phyloP scores from a whole-genome alignment of 2,113 vertebrate genomes.

The Lepidothrix coronata region DNA sequence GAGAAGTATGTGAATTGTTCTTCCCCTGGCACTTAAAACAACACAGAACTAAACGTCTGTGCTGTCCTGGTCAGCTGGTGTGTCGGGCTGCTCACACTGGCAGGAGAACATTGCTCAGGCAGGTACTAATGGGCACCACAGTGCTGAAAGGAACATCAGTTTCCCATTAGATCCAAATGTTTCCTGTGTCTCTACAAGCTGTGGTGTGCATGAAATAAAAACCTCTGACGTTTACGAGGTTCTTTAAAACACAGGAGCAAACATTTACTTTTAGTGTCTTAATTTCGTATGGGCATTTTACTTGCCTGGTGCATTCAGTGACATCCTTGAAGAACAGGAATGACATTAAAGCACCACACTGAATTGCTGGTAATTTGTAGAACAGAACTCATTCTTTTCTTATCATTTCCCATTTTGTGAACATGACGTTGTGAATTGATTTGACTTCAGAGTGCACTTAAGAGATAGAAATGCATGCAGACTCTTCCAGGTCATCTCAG shows the following conservation, averaged over 20 bases:
- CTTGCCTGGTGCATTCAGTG: not conserved
- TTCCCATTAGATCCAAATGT: slow-evolving; percentile 15
- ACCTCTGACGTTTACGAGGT: slow-evolving; percentile 34
- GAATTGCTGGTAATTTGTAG: slow-evolving; percentile 57
- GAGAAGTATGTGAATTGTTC: not conserved
- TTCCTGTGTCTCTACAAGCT: not conserved
- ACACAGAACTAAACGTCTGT: rapidly evolving
- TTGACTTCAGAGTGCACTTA: slow-evolving; percentile 50
- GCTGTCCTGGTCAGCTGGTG: not conserved
- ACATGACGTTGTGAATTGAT: slow-evolving; percentile 38
- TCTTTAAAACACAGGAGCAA: slow-evolving; percentile 34
- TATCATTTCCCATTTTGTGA: slow-evolving; percentile 51
- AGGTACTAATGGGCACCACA: not conserved
- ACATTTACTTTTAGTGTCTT: slow-evolving; percentile 42
- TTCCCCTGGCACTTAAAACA: not conserved
- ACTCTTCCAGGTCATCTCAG: not conserved
- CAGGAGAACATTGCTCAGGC: not conserved
- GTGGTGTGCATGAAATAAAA: slow-evolving; percentile 34
- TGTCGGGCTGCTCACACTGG: not conserved
- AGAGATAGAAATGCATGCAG: not conserved
- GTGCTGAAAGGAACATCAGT: not conserved
- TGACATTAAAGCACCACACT: slow-evolving; percentile 15
- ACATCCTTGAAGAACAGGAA: slow-evolving; percentile 28
- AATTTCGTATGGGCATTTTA: slow-evolving; percentile 42
- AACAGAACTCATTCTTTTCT: slow-evolving; percentile 55